Evolutionary conservation across 2,797 vertebrate species (phyloP).

Genomic region (Eremophila alpestris): DNA sequence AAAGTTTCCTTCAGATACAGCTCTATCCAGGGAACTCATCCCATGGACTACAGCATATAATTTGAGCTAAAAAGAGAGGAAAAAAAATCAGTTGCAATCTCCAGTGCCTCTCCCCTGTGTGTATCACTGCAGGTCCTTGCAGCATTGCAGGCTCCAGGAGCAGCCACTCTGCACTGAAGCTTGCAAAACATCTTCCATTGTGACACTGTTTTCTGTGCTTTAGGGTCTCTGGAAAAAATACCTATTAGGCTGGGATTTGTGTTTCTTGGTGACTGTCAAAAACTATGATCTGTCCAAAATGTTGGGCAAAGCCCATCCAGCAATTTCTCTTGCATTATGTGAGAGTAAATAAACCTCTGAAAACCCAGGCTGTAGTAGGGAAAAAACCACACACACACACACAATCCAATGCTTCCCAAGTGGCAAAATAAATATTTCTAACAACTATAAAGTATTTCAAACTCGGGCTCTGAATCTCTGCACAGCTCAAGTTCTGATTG

Average conservation of each 20-base stretch:
- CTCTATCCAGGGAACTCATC: conserved; percentile 37
- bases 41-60: conserved; percentile 41
- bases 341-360: not conserved
- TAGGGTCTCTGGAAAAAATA: not conserved
- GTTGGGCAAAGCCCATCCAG: not conserved
- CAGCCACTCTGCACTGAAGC: not conserved
- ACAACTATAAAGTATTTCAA: not conserved
- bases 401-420: not conserved
- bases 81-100: not conserved
- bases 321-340: not conserved
- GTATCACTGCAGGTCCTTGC: not conserved
- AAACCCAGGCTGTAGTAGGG: not conserved
- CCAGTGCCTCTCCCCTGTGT: not conserved
- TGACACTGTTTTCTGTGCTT: not conserved
- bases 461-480: not conserved
- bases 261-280: not conserved
- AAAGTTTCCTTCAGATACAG: conserved; percentile 54
- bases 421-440: not conserved
- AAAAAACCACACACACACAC: not conserved
- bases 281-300: not conserved
- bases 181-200: not conserved
- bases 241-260: not conserved
- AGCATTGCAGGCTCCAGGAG: not conserved
- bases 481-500: not conserved
- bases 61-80: conserved; percentile 13